A percentile compares a stretch with the other conserved stretches of the same genome.
phyloP scores from a whole-genome alignment of 2,888 invertebrate species.

The Tyria jacobaeae region DNA sequence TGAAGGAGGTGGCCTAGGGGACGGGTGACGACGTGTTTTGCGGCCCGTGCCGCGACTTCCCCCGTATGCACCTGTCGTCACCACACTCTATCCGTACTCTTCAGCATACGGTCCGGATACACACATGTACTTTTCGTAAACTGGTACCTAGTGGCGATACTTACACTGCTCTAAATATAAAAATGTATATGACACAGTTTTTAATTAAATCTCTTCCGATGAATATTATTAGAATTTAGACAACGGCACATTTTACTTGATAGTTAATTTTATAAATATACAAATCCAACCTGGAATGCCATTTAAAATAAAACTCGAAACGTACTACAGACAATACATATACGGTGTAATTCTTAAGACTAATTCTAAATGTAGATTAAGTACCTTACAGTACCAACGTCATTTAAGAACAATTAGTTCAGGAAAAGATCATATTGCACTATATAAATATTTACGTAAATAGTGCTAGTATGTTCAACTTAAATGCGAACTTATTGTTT shows the following conservation, averaged over 20 bases:
- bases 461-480: not conserved
- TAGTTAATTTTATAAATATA: too few species aligned
- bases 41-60: slow-evolving; percentile 86
- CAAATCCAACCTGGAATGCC: too few species aligned
- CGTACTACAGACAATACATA: not conserved
- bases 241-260: too few species aligned
- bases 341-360: not conserved
- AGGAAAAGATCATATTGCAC: not conserved
- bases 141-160: not conserved
- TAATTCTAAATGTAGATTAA: not conserved
- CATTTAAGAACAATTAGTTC: not conserved
- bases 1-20: slow-evolving; percentile 76
- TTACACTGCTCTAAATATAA: not conserved
- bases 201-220: not conserved
- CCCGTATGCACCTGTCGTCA: slow-evolving; percentile 61
- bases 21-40: slow-evolving; percentile 81
- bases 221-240: too few species aligned
- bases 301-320: not conserved
- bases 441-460: not conserved
- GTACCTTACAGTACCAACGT: not conserved
- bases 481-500: not conserved
- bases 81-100: slow-evolving; percentile 65
- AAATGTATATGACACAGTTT: not conserved
- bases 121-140: slow-evolving; percentile 75
- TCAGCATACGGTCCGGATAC: slow-evolving; percentile 68